Evolutionary conservation across 2,797 vertebrate species (phyloP).

Genomic region (Acanthornis magna): DNA sequence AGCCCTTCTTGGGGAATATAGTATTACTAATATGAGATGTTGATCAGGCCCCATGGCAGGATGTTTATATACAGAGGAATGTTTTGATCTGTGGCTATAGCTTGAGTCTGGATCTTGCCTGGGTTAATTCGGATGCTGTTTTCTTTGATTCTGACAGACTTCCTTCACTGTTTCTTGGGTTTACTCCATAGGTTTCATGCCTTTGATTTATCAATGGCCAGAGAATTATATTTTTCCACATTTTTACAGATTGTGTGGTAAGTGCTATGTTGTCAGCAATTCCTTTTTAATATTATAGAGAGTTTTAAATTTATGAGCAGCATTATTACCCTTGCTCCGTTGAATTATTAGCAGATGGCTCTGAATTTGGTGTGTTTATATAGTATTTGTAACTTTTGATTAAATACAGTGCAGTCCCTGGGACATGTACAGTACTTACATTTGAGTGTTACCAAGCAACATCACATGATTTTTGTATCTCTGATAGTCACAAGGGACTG

Average conservation of each 20-base stretch:
- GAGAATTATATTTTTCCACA: not conserved
- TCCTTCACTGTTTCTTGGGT: slow-evolving; percentile 38
- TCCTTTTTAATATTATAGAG: not conserved
- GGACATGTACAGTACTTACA: not conserved
- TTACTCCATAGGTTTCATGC: slow-evolving; percentile 12
- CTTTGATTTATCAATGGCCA: slow-evolving; percentile 40
- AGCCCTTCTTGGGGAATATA: slow-evolving; percentile 51
- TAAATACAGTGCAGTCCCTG: slow-evolving; percentile 1
- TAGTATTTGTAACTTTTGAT: slow-evolving; percentile 42
- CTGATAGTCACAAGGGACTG: not conserved
- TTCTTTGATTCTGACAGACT: slow-evolving; percentile 51
- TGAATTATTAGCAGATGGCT: slow-evolving; percentile 42
- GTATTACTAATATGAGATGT: slow-evolving; percentile 58
- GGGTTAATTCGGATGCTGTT: slow-evolving; percentile 30
- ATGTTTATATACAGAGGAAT: slow-evolving; percentile 65
- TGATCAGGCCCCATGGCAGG: slow-evolving; percentile 45
- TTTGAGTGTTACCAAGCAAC: slow-evolving; percentile 45
- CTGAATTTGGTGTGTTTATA: slow-evolving; percentile 22
- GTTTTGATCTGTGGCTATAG: slow-evolving; percentile 62
- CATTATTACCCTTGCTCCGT: not conserved
- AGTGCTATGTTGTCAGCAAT: slow-evolving; percentile 45
- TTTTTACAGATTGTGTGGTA: slow-evolving; percentile 30
- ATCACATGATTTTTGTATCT: slow-evolving; percentile 28
- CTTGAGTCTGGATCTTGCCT: slow-evolving; percentile 10
- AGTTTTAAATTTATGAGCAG: slow-evolving; percentile 33